Evolutionary conservation across 2,113 vertebrate species (phyloP).

Genomic region (Synodontis membranacea): DNA sequence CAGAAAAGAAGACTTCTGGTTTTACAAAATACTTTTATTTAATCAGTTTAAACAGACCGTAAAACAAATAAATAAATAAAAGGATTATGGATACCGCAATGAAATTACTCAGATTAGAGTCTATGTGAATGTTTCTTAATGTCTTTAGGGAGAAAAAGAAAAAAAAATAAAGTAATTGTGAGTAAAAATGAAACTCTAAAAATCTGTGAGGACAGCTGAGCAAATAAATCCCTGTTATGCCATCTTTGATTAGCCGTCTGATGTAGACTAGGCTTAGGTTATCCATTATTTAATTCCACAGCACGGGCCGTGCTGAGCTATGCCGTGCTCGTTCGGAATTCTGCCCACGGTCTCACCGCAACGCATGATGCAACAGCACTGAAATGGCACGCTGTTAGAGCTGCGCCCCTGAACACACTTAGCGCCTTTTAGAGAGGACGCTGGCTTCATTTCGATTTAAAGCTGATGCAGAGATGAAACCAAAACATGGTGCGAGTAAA

Average conservation of each 20-base stretch:
- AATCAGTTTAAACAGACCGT: neutral
- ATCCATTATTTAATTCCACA: neutral
- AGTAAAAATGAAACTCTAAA: neutral
- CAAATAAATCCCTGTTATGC: neutral
- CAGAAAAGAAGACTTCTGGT: neutral
- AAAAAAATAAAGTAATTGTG: neutral
- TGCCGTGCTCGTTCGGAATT: neutral
- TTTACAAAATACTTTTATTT: neutral
- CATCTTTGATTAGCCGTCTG: neutral
- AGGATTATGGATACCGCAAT: neutral
- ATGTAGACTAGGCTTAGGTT: neutral
- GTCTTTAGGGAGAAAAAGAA: neutral
- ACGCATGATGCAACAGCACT: slow-evolving; percentile 63
- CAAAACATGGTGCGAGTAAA: slow-evolving; percentile 29
- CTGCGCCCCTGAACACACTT: slow-evolving; percentile 10
- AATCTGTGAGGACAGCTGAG: neutral
- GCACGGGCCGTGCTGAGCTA: neutral
- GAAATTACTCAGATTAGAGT: neutral
- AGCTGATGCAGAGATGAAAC: slow-evolving; percentile 34
- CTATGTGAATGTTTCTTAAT: neutral
- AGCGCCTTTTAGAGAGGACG: slow-evolving; percentile 18
- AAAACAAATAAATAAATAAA: too few relatives aligned
- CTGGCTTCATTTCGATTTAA: slow-evolving; percentile 29
- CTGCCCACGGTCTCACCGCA: neutral
- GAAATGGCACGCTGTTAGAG: slow-evolving; percentile 56